phyloP scores from a whole-genome alignment of 2,888 invertebrate species.

The Elmis aenea region DNA sequence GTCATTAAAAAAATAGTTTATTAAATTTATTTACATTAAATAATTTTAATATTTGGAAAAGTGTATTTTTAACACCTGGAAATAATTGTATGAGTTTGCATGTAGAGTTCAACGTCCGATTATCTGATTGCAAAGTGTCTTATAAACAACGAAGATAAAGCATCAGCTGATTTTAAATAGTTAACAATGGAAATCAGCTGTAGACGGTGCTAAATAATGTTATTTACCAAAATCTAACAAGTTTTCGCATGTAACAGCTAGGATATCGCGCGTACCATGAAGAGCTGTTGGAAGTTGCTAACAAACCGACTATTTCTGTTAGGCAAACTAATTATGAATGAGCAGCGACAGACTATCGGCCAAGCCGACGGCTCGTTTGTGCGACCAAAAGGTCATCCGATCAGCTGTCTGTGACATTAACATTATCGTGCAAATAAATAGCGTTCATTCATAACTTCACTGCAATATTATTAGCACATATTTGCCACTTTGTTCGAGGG shows the following conservation, averaged over 20 bases:
- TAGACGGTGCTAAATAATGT: too few relatives aligned
- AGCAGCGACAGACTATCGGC: slow-evolving; percentile 8
- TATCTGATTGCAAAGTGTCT: slow-evolving; percentile 20
- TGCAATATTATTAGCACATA: slow-evolving; percentile 13
- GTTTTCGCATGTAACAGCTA: too few relatives aligned
- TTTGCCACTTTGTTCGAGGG: slow-evolving; percentile 10
- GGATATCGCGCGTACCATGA: too few relatives aligned
- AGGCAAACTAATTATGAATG: slow-evolving; percentile 16
- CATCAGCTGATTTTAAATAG: slow-evolving; percentile 18
- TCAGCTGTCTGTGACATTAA: slow-evolving; percentile 26
- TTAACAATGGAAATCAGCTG: too few relatives aligned
- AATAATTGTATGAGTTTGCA: too few relatives aligned
- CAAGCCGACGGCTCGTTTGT: slow-evolving; percentile 11
- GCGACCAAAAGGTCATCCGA: slow-evolving; percentile 24
- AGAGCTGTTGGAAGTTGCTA: too few relatives aligned
- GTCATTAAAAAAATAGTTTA: too few relatives aligned
- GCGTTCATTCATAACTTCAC: slow-evolving; percentile 22
- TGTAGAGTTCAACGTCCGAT: slow-evolving; percentile 19
- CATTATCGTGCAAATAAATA: slow-evolving; percentile 17
- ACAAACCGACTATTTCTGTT: not conserved
- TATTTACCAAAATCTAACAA: too few relatives aligned
- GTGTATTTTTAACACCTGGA: too few relatives aligned
- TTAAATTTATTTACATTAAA: too few relatives aligned
- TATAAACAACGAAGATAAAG: slow-evolving; percentile 18
- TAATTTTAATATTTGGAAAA: too few relatives aligned